Evolutionary conservation across 2,797 vertebrate species (phyloP), one percentile per base, ranked within the genome.

Genomic region (Buceros bicornis): DNA sequence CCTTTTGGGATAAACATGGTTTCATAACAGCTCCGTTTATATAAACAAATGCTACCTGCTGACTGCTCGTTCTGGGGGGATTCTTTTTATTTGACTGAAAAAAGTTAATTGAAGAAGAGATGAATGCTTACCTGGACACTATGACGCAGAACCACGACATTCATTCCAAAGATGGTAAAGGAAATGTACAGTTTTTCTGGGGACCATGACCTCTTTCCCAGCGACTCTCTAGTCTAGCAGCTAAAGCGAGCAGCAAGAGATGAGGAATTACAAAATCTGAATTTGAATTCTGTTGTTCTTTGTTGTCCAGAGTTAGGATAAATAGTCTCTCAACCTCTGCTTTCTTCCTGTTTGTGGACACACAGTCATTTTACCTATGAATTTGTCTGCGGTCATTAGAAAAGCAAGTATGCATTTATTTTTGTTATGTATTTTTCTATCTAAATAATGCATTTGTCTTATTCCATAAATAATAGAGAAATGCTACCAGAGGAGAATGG

Each of bases 31-130:
- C 70, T 76, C 56, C 48, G 3, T 87, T 96, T 92, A 57, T 42
- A 79, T 93, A 92, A 97, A 87, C 21, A 96, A 96, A 91, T 69
- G 69, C 72, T 79, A 82, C 66, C 94, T 96, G 82, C 87, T 89
- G 71, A 78, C 40, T 57, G 43, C 58, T 85, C 40, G 24, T 73
- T 91, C 91, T 90, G 16, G 13, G 29, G 64, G 76, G 47, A 91
- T 73, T 91, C 60, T 92, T 94, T 70, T 81, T 91, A 69, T 72
- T 71, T 80, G 50, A 70, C 28, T 92, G 61, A 67, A 88, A 96
- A 95, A 60, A 73, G 89, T 77, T 70, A 79, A 87, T 87, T 95
- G 73, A 72, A 90, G 82, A 84, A 56, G 18, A 85, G 86, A 37
- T 65, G 65, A 64, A 86, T 50, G 42, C 69, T 94, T 96, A 93